A percentile compares a stretch with the other conserved stretches of the same genome.
These are phyloP conservation scores for Idaea dimidiata DNA, from an alignment of 2,888 invertebrate species.

Conservation along the genomic window DNA sequence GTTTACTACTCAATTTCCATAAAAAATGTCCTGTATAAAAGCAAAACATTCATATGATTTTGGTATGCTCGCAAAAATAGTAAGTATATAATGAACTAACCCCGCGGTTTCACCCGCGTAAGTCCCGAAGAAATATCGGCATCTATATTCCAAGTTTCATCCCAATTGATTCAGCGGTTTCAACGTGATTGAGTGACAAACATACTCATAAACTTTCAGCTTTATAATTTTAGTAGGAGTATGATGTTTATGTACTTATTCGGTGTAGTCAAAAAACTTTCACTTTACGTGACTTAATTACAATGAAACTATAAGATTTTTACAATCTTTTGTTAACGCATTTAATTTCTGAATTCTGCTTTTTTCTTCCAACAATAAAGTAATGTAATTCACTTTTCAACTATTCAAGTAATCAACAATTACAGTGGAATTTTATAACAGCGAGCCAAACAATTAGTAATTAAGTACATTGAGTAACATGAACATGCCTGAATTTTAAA, in stretches of 20 bases:
- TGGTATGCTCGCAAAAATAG: not conserved
- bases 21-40: not conserved
- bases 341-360: not conserved
- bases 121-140: too few species aligned
- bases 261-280: not conserved
- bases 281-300: not conserved
- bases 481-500: not conserved
- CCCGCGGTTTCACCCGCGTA: too few species aligned
- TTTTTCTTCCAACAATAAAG: too few species aligned
- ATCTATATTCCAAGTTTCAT: too few species aligned
- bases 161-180: too few species aligned
- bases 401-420: conserved; percentile 1
- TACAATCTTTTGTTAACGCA: not conserved
- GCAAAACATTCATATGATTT: not conserved
- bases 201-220: too few species aligned
- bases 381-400: not conserved
- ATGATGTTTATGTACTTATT: not conserved
- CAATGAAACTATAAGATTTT: not conserved
- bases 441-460: not conserved
- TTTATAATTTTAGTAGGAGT: too few species aligned
- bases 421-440: not conserved
- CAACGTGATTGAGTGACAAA: too few species aligned
- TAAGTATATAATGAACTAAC: not conserved
- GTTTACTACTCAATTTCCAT: not conserved
- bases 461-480: not conserved